phyloP scores from a whole-genome alignment of 2,888 invertebrate genomes.

The Scaptomyza flava region DNA sequence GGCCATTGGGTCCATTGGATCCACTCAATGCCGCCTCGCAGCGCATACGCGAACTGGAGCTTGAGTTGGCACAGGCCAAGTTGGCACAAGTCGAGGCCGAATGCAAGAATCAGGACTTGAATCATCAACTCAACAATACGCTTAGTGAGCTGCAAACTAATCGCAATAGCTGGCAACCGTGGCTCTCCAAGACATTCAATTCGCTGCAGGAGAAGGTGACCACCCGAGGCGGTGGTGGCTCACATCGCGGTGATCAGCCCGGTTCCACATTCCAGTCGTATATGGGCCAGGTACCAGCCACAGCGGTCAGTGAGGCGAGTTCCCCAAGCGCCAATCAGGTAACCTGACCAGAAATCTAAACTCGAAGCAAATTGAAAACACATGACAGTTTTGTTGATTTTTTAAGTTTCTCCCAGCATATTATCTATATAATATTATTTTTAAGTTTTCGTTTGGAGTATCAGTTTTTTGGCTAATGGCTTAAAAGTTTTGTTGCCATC shows the following conservation, averaged over 20 bases:
- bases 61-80: conserved; percentile 98
- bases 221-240: conserved; percentile 60
- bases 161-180: conserved; percentile 91
- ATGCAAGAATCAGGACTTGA: conserved; percentile 97
- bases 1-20: conserved; percentile 82
- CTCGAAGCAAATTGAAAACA: conserved; percentile 8
- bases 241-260: conserved; percentile 59
- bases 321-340: conserved; percentile 83
- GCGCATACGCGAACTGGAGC: conserved; percentile 94
- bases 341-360: conserved; percentile 59
- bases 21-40: conserved; percentile 82
- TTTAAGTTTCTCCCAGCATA: conserved; percentile 39
- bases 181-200: conserved; percentile 95
- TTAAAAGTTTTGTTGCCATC: conserved; percentile 33
- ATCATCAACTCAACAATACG: conserved; percentile 94
- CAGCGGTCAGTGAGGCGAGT: conserved; percentile 78
- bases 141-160: conserved; percentile 89
- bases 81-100: conserved; percentile 98
- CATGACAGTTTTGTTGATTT: conserved; percentile 32
- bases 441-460: conserved; percentile 44
- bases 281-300: conserved; percentile 71
- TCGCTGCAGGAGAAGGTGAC: conserved; percentile 84
- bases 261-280: conserved; percentile 84
- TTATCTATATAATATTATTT: conserved; percentile 28
- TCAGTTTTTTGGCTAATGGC: conserved; percentile 18